Evolutionary conservation across 2,888 invertebrate species (phyloP), one percentile per base, ranked within the genome.

Genomic region (Byasa hedistus): DNA sequence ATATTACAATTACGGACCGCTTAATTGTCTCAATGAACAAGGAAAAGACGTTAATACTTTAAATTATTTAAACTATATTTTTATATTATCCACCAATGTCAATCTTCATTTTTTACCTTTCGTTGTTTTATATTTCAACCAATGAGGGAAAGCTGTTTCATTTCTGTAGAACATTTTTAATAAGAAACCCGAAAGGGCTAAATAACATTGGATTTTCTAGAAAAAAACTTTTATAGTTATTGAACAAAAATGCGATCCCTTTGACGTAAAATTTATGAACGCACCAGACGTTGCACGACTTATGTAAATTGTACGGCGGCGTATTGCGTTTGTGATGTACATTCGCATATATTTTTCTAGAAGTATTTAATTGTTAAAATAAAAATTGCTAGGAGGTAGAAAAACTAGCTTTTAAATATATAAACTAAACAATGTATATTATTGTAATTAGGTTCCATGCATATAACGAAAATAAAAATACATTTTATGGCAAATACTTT

Each of bases 191-290:
- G 36, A 27, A 61, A 61, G 55, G 61, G 55, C 39, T 24, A 61
- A 61, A 61, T 61, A 23, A 61, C 61, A 55, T 61, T 61, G 54
- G 61, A 21, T 61, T 55, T 36, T 39, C 55, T 54, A 55, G 19
- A 39, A 55, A 61, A 44, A 61, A 61, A 44, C 55, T 61, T 61
- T 61, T 36, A 61, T 61, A 55, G 55, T 55, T 61, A 61, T 61
- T 55, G 61, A 54, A 23, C 23, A 61, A 39, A 55, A 61, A 61
- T 44, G 61, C 22, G 23, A 61, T 22, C 55, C 61, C 24, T 61
- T 55, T 32, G 55, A 55, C 39, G 55, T 52, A 52, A 52, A n/a
- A 52, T 61, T 61, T 61, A 61, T 61, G 54, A 36, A 44, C 39
- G 61, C 24, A 36, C 61, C 61, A 61, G 55, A 52, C 36, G 61